These are phyloP conservation scores for Sinocyclocheilus rhinocerous DNA, from an alignment of 2,113 vertebrate genomes.

Conservation along the genomic window DNA sequence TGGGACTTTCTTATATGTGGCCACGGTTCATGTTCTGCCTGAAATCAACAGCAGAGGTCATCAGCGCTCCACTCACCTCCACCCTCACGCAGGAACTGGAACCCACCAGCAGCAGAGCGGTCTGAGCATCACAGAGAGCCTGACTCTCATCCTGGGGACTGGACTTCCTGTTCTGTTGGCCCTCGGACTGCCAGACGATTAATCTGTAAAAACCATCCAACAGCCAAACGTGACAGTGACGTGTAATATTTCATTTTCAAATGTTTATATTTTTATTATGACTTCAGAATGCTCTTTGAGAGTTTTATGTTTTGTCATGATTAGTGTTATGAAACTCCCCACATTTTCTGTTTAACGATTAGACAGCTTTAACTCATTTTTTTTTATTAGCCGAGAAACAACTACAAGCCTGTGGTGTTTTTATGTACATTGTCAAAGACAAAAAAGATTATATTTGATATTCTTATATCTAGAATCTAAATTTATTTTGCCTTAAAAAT, in stretches of 20 bases:
- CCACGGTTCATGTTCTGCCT: slow-evolving; percentile 72
- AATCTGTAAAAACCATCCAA: background rate
- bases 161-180: slow-evolving; percentile 77
- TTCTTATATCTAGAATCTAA: background rate
- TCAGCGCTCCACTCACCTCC: slow-evolving; percentile 49
- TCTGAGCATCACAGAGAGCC: slow-evolving; percentile 72
- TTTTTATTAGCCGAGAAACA: background rate
- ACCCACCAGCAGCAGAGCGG: slow-evolving; percentile 55
- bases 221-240: background rate
- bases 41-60: slow-evolving; percentile 70
- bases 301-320: background rate
- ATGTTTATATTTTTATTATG: background rate
- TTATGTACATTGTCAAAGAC: background rate
- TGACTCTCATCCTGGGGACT: slow-evolving; percentile 69
- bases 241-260: background rate
- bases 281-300: background rate
- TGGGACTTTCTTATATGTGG: slow-evolving; percentile 77
- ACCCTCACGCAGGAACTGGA: slow-evolving; percentile 44
- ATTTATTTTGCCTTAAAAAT: background rate
- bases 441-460: background rate
- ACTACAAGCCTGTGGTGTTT: background rate
- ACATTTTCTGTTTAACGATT: background rate
- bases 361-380: background rate
- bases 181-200: slow-evolving; percentile 73
- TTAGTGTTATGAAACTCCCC: background rate